A percentile compares a stretch with the other conserved stretches of the same genome.
Evolutionary conservation across 2,797 vertebrate species (phyloP).

Genomic region (Acanthurus tractus): DNA sequence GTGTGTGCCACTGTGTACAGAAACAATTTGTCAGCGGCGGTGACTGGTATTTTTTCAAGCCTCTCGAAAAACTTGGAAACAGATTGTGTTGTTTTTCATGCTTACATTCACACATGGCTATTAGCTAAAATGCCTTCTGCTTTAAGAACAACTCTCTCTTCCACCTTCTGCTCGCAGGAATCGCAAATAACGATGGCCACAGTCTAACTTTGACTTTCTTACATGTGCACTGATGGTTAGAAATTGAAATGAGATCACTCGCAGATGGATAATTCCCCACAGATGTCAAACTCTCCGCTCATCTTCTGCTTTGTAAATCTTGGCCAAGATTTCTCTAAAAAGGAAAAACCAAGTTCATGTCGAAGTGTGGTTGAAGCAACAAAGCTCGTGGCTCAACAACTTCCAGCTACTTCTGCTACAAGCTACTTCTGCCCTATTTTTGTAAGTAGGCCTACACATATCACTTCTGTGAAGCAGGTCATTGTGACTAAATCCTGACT

Average conservation of each 20-base stretch:
- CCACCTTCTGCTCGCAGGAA: slow-evolving; percentile 71
- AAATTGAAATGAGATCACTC: slow-evolving; percentile 67
- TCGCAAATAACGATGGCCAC: slow-evolving; percentile 55
- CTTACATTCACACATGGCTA: slow-evolving; percentile 71
- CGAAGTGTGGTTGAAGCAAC: slow-evolving; percentile 43
- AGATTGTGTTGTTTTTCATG: slow-evolving; percentile 79
- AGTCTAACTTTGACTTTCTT: slow-evolving; percentile 67
- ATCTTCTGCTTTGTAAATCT: slow-evolving; percentile 59
- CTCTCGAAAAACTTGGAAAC: slow-evolving; percentile 67
- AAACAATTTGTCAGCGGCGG: slow-evolving; percentile 57
- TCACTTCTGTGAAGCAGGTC: not conserved
- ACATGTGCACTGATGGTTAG: slow-evolving; percentile 54
- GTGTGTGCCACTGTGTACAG: slow-evolving; percentile 10
- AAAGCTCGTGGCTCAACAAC: slow-evolving; percentile 20
- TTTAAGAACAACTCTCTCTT: slow-evolving; percentile 63
- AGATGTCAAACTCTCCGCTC: slow-evolving; percentile 61
- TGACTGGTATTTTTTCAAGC: slow-evolving; percentile 48
- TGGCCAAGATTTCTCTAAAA: slow-evolving; percentile 49
- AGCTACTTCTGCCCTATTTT: not conserved
- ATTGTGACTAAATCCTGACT: slow-evolving; percentile 1
- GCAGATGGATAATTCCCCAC: slow-evolving; percentile 72
- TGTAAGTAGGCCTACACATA: not conserved
- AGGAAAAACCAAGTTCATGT: slow-evolving; percentile 33
- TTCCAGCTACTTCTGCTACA: slow-evolving; percentile 11
- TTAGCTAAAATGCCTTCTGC: slow-evolving; percentile 73